Percentiles rank a stretch among this genome's conserved stretches.
These are phyloP conservation scores for Bombus superbus DNA, from an alignment of 1,140 invertebrate genomes.

Conservation along the genomic window DNA sequence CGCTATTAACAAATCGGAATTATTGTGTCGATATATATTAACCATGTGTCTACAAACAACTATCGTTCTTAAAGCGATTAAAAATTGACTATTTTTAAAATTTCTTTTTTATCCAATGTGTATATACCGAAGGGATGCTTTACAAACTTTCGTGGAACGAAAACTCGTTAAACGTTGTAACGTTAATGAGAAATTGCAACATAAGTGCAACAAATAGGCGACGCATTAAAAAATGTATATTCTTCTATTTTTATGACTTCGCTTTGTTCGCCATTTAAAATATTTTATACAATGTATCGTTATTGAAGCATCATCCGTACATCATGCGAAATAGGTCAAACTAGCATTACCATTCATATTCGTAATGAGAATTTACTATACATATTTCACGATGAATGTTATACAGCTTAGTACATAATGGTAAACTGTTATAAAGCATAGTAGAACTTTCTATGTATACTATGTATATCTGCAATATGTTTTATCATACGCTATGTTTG, in stretches of 20 bases:
- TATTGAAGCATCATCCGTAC: background rate
- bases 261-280: conserved; percentile 13
- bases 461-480: background rate
- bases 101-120: background rate
- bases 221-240: conserved; percentile 27
- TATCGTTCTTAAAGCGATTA: background rate
- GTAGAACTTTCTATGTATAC: background rate
- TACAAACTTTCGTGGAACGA: conserved; percentile 10
- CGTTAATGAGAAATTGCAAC: conserved; percentile 4
- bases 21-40: background rate
- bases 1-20: background rate
- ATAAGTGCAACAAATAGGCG: background rate
- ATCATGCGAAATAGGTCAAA: background rate
- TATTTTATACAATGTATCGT: conserved; percentile 32
- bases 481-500: background rate
- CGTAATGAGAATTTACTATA: conserved; percentile 2
- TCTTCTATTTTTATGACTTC: conserved; percentile 45
- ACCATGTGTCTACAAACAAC: background rate
- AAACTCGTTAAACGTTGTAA: conserved; percentile 10
- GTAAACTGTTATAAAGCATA: background rate
- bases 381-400: conserved; percentile 3
- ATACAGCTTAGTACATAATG: background rate
- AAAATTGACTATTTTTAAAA: conserved; percentile 4
- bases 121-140: background rate
- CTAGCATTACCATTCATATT: background rate